Evolutionary conservation across 1,140 invertebrate species (phyloP).

Genomic region (Drosophila tsacasi): DNA sequence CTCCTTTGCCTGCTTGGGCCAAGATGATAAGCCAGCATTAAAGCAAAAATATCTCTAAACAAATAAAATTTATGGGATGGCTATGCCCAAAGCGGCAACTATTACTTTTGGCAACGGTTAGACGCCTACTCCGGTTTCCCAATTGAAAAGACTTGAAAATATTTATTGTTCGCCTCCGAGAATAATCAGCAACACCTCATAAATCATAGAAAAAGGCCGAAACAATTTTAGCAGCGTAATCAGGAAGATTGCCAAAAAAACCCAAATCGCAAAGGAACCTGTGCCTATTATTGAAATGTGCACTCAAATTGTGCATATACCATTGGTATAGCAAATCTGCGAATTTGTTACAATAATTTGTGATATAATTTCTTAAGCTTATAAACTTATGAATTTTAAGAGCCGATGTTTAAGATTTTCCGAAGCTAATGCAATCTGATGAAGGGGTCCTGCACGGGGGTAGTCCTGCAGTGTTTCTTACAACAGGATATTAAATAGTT

Average conservation of each 20-base stretch:
- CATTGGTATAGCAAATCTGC: too few species aligned
- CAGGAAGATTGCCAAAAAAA: constrained; percentile 49
- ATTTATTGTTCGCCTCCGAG: constrained; percentile 56
- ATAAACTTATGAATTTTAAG: too few species aligned
- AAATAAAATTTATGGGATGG: constrained; percentile 74
- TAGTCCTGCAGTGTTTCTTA: too few species aligned
- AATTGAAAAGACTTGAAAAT: constrained; percentile 26
- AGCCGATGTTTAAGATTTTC: too few species aligned
- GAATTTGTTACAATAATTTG: not conserved
- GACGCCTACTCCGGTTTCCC: constrained; percentile 49
- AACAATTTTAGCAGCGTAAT: constrained; percentile 38
- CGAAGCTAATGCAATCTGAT: too few species aligned
- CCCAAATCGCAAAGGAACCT: not conserved
- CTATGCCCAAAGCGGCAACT: constrained; percentile 7
- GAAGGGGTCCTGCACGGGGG: too few species aligned
- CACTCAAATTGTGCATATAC: not conserved
- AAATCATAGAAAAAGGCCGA: constrained; percentile 50
- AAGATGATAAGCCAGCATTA: constrained; percentile 79
- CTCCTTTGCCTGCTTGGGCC: constrained; percentile 40
- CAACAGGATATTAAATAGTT: too few species aligned
- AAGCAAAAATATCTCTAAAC: constrained; percentile 70
- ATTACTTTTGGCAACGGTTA: constrained; percentile 63
- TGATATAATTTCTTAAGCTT: too few species aligned
- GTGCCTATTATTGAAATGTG: not conserved
- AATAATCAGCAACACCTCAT: constrained; percentile 77